Percentiles rank a stretch among this genome's conserved stretches.
phyloP scores from a whole-genome alignment of 1,140 invertebrate species.

The Monochamus saltuarius region DNA sequence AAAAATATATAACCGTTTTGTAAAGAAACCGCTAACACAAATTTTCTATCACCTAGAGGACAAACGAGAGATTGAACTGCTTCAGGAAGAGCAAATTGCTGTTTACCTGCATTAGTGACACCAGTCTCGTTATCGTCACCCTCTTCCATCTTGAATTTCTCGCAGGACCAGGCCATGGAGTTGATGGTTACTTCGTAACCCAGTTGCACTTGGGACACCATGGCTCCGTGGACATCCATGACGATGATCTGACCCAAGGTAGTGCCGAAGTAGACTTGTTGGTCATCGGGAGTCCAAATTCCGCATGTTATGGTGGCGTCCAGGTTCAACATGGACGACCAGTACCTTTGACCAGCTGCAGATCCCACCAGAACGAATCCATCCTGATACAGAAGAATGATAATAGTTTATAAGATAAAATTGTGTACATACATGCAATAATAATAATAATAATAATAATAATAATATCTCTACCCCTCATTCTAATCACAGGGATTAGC shows the following conservation, averaged over 20 bases:
- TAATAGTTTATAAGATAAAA: no score
- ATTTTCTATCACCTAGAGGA: slow-evolving; percentile 60
- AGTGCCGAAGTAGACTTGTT: slow-evolving; percentile 95
- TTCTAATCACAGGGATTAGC: no score
- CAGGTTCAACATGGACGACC: slow-evolving; percentile 95
- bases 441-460: no score
- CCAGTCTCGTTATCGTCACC: slow-evolving; percentile 69
- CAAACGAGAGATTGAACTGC: slow-evolving; percentile 8
- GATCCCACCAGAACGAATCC: slow-evolving; percentile 95
- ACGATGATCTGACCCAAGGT: slow-evolving; percentile 91
- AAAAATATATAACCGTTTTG: slow-evolving; percentile 86
- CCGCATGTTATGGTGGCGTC: slow-evolving; percentile 93
- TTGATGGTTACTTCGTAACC: slow-evolving; percentile 78
- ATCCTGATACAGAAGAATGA: slow-evolving; percentile 66
- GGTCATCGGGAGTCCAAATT: slow-evolving; percentile 97
- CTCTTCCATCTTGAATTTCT: slow-evolving; percentile 98
- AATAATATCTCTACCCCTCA: no score
- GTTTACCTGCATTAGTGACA: slow-evolving; percentile 45
- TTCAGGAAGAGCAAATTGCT: not conserved
- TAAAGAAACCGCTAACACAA: slow-evolving; percentile 85
- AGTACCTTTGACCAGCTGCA: slow-evolving; percentile 95
- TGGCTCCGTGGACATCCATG: slow-evolving; percentile 93
- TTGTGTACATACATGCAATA: no score
- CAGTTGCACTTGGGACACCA: slow-evolving; percentile 88
- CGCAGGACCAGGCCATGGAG: slow-evolving; percentile 93